Evolutionary conservation across 2,113 vertebrate genomes (phyloP), one percentile per base, ranked within the genome.

Genomic region (Diadophis punctatus): DNA sequence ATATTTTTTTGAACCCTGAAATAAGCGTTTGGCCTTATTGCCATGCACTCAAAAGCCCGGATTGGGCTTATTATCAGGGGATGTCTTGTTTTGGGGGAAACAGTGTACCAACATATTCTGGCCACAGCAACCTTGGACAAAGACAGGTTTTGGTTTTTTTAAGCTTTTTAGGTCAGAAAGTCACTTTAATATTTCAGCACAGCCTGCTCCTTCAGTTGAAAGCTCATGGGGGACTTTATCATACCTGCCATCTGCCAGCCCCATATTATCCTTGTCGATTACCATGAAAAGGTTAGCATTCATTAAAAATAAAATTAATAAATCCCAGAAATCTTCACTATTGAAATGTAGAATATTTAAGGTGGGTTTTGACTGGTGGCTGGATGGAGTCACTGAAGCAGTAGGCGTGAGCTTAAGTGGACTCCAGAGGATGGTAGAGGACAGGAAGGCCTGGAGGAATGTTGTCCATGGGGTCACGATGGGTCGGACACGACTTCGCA

Each of bases 171-270:
- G 27, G 89, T 92, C 43, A 90, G 63, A 88, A 90, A 93, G 53
- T 51, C 8, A 52, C 52, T 93, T 89, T 90, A 46, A 88, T 94
- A 93, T 94, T 96, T 95, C 85, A 88, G 85, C 91, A 56, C 92
- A 87, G 91, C 49, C 46, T 20, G 46, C 39, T 52, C 16, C 58
- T 86, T 95, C 90, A 90, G 91, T 94, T 93, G 53, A 93, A 89
- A 3, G 30, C 86, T 96, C 91, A 74, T 7, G 80, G 10, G 43
- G 46, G 88, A 95, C 93, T 74, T 95, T 90, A 55, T 90, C 87
- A 90, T 49, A 48, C 23, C 74, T 94, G 89, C 89, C 91, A 95
- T 95, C 90, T 92, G 92, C 49, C 93, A 90, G 23, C 49, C 58
- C 30, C 87, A 96, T 96, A 94, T 93, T 11, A n/a, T 11, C 90